These are phyloP conservation scores for Drosophila kohkoa DNA, from an alignment of 1,140 invertebrate genomes.

Conservation along the genomic window DNA sequence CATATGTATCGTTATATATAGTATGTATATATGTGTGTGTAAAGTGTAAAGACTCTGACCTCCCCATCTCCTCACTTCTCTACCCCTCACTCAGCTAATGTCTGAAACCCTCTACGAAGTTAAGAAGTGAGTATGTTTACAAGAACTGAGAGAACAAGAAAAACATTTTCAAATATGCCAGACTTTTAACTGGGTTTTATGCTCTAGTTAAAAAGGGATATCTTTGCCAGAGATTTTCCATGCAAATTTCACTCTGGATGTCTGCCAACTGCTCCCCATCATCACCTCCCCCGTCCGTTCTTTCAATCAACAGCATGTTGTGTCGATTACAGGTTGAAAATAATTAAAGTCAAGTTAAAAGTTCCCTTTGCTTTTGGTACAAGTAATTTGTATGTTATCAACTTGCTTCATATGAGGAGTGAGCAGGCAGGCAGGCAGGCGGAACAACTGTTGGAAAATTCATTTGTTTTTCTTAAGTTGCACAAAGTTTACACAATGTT, in stretches of 20 bases:
- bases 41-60: conserved; percentile 36
- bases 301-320: background rate
- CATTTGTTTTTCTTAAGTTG: conserved; percentile 51
- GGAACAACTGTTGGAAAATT: conserved; percentile 27
- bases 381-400: conserved; percentile 13
- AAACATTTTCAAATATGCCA: conserved; percentile 37
- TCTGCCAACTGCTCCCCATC: background rate
- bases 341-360: conserved; percentile 42
- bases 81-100: background rate
- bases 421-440: conserved; percentile 8
- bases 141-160: conserved; percentile 23
- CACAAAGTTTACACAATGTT: conserved; percentile 44
- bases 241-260: conserved; percentile 22
- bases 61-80: background rate
- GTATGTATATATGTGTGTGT: conserved; percentile 16
- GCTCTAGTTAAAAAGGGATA: conserved; percentile 25
- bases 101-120: conserved; percentile 2
- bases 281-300: background rate
- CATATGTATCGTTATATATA: conserved; percentile 40
- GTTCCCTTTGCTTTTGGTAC: conserved; percentile 6
- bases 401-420: conserved; percentile 4
- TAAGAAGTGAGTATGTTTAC: conserved; percentile 25
- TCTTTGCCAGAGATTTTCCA: conserved; percentile 28
- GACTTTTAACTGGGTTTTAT: conserved; percentile 38
- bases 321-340: conserved; percentile 43